Conservation (phyloP, 1,140 invertebrate species). For the Bombus haemorrhoidalis region DNA sequence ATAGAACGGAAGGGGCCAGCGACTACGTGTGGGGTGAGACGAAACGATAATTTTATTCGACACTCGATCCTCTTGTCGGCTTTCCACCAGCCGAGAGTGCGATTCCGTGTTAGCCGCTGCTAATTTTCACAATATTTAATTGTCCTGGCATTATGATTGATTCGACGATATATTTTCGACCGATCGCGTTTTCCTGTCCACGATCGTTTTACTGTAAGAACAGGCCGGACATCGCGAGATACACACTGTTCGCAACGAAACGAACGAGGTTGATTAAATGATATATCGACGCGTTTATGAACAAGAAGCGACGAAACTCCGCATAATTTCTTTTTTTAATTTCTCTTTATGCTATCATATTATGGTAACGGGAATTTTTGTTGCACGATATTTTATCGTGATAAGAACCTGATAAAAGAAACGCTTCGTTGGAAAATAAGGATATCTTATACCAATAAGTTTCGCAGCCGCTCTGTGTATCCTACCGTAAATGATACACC, state of each 20-base stretch:
- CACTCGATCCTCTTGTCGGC: slow-evolving; percentile 63
- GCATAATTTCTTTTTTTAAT: not conserved
- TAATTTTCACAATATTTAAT: slow-evolving; percentile 56
- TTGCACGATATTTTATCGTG: too few species aligned
- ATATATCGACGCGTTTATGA: not conserved
- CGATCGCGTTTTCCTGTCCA: not conserved
- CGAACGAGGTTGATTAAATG: not conserved
- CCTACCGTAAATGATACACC: not conserved
- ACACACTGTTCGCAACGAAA: not conserved
- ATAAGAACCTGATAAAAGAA: too few species aligned
- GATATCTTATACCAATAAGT: too few species aligned
- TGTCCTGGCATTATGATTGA: slow-evolving; percentile 46
- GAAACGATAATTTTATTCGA: slow-evolving; percentile 69
- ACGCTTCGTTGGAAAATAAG: too few species aligned
- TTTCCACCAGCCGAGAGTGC: slow-evolving; percentile 60
- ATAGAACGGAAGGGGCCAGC: slow-evolving; percentile 31
- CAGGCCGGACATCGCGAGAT: not conserved
- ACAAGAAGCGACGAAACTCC: not conserved
- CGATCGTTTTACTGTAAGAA: slow-evolving; percentile 22
- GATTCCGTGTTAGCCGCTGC: slow-evolving; percentile 63
- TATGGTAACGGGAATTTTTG: too few species aligned
- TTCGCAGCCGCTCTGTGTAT: not conserved
- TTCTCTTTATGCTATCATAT: too few species aligned
- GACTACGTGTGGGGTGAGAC: not conserved
- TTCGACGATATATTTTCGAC: slow-evolving; percentile 28